These are phyloP conservation scores for Sebastolobus altivelis DNA, from an alignment of 2,797 vertebrate genomes.

Conservation along the genomic window DNA sequence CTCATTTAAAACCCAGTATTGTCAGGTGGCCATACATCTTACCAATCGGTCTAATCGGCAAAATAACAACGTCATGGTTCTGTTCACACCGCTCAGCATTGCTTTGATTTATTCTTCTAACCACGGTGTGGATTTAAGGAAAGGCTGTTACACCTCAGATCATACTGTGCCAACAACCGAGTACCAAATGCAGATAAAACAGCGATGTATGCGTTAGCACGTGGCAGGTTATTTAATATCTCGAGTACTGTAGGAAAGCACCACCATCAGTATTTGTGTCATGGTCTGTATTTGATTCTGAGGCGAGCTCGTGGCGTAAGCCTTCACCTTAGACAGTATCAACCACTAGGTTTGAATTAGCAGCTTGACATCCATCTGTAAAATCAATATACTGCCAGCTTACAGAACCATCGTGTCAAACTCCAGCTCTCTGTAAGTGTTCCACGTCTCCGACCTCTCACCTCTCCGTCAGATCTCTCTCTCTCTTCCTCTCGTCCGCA, in stretches of 20 bases:
- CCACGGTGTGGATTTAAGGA: conserved; percentile 13
- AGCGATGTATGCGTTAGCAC: conserved; percentile 48
- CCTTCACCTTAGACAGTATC: conserved; percentile 49
- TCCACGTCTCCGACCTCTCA: conserved; percentile 31
- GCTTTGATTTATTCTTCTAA: conserved; percentile 13
- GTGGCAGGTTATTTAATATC: conserved; percentile 48
- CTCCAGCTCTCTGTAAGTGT: conserved; percentile 57
- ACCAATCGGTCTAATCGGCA: conserved; percentile 33
- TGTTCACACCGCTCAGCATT: conserved; percentile 18
- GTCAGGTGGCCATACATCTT: conserved; percentile 45
- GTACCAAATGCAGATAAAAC: conserved; percentile 44
- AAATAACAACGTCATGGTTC: conserved; percentile 19
- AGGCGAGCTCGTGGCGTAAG: conserved; percentile 32
- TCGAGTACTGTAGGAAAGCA: conserved; percentile 60
- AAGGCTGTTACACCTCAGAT: conserved; percentile 45
- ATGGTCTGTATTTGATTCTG: conserved; percentile 41
- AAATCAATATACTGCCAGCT: conserved; percentile 77
- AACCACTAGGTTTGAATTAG: conserved; percentile 44
- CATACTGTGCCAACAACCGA: conserved; percentile 73
- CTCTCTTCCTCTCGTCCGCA: conserved; percentile 60
- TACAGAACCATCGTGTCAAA: conserved; percentile 70
- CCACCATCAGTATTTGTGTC: conserved; percentile 76
- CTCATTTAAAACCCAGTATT: conserved; percentile 65
- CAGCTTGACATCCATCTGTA: conserved; percentile 46
- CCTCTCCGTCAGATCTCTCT: conserved; percentile 47